Percentiles rank a stretch among this genome's conserved stretches.
Evolutionary conservation across 37 sponge, comb jelly and placozoan genomes (phyloP).

Genomic region (Bolinopsis microptera): DNA sequence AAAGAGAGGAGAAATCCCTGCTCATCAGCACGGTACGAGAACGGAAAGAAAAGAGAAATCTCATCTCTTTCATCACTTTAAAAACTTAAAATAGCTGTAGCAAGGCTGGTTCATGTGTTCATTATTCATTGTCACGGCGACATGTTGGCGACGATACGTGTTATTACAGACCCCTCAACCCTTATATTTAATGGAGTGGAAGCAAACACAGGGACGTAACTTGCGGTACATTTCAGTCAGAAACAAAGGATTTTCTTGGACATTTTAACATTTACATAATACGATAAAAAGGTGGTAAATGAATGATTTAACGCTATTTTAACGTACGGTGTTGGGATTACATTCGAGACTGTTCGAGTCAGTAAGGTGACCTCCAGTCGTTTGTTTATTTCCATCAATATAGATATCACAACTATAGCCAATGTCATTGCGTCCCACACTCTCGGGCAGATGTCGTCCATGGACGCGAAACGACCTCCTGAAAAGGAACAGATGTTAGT

Average conservation of each 20-base stretch:
- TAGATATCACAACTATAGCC: conserved; percentile 24
- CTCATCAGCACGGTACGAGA: not conserved
- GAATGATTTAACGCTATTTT: too few relatives aligned
- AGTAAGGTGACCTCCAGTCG: not conserved
- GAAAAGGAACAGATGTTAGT: not conserved
- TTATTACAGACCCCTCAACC: not conserved
- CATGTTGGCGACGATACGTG: not conserved
- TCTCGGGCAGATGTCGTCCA: conserved; percentile 45
- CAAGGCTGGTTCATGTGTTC: not conserved
- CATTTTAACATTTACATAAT: too few relatives aligned
- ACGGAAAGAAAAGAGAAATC: not conserved
- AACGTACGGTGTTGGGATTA: conserved; percentile 3
- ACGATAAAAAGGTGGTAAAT: too few relatives aligned
- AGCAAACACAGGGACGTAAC: not conserved
- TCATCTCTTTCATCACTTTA: not conserved
- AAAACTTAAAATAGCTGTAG: not conserved
- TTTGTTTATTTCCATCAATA: conserved; percentile 43
- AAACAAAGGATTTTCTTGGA: too few relatives aligned
- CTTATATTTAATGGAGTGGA: too few relatives aligned
- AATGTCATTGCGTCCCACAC: not conserved
- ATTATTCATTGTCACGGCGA: not conserved
- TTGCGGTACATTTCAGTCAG: too few relatives aligned
- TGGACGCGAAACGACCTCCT: conserved; percentile 4
- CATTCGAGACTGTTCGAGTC: conserved; percentile 25
- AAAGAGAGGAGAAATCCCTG: too few relatives aligned